Evolutionary conservation across 2,797 vertebrate species (phyloP).

Genomic region (Spea hammondii): DNA sequence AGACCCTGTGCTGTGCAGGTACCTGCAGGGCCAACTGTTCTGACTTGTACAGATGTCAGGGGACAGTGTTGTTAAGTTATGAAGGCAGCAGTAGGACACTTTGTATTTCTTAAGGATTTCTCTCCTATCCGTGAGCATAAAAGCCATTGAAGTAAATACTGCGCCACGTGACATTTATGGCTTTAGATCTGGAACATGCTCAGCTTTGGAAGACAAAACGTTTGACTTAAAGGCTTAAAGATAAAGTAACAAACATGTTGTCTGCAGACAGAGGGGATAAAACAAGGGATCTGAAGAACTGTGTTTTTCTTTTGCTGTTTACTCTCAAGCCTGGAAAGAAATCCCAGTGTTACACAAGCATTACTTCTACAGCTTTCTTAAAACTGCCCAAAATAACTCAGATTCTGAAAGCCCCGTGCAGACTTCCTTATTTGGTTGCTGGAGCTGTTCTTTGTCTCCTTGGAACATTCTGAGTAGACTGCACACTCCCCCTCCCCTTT

Average conservation of each 20-base stretch:
- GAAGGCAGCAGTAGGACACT: too few relatives aligned
- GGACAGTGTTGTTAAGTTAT: too few relatives aligned
- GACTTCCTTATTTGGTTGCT: constrained; percentile 87
- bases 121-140: neutral
- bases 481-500: constrained; percentile 50
- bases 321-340: constrained; percentile 35
- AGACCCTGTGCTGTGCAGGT: too few relatives aligned
- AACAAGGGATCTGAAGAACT: constrained; percentile 25
- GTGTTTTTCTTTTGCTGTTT: constrained; percentile 43
- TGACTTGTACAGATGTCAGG: too few relatives aligned
- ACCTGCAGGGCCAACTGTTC: too few relatives aligned
- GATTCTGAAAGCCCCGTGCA: constrained; percentile 72
- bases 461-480: constrained; percentile 65
- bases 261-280: constrained; percentile 38
- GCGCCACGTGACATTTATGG: constrained; percentile 4
- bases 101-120: neutral
- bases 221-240: constrained; percentile 29
- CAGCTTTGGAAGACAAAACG: constrained; percentile 31
- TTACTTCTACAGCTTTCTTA: constrained; percentile 44
- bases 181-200: constrained; percentile 12
- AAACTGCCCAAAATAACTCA: constrained; percentile 57
- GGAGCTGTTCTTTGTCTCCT: constrained; percentile 79
- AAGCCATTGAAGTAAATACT: neutral
- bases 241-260: constrained; percentile 36
- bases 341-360: constrained; percentile 39